phyloP scores from a whole-genome alignment of 2,113 vertebrate genomes.

The Pelodiscus sinensis region DNA sequence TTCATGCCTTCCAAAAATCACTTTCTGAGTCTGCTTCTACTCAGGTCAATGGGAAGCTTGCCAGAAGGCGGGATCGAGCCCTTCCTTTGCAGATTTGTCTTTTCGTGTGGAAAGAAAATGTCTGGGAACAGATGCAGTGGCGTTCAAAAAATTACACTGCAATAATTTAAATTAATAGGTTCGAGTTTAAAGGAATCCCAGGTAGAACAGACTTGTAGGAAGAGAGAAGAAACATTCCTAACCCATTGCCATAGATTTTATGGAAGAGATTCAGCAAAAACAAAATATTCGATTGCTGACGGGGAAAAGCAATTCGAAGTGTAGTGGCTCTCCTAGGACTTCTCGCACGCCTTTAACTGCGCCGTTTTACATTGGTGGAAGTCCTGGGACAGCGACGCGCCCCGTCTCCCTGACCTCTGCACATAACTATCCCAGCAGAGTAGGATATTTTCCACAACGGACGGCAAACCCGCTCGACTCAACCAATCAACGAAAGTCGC shows the following conservation, averaged over 20 bases:
- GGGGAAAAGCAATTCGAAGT: no score
- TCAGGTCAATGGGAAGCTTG: background rate
- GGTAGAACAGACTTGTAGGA: background rate
- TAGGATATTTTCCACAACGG: background rate
- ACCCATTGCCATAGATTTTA: background rate
- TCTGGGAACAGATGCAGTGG: background rate
- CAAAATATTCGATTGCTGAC: background rate
- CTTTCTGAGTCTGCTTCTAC: background rate
- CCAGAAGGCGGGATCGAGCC: background rate
- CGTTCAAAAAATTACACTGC: no score
- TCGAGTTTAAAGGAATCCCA: no score
- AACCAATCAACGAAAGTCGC: background rate
- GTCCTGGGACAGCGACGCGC: background rate
- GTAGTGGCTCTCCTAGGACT: no score
- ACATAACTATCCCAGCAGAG: background rate
- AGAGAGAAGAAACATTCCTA: background rate
- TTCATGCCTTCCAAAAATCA: background rate
- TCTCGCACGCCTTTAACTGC: background rate
- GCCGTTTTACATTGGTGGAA: background rate
- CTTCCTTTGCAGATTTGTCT: background rate
- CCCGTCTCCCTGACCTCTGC: background rate
- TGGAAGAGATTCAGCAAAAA: background rate
- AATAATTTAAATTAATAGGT: no score
- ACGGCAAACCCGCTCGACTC: background rate
- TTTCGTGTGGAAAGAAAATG: background rate